These are phyloP conservation scores for Chlorodrepanis virens DNA, from an alignment of 2,113 vertebrate species.

Conservation along the genomic window DNA sequence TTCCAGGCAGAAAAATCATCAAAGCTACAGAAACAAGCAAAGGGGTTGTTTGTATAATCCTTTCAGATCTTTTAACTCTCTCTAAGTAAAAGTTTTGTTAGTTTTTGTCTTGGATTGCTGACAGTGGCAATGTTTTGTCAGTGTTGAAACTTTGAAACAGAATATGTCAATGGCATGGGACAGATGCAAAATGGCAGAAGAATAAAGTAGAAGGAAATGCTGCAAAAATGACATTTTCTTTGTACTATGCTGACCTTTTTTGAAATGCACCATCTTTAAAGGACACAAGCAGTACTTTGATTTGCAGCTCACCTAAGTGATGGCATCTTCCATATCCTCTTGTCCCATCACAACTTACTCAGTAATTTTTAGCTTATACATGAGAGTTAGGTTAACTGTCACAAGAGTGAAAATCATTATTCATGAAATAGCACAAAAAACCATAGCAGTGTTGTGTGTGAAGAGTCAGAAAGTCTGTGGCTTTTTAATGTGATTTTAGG, in stretches of 20 bases:
- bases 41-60: background rate
- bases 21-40: background rate
- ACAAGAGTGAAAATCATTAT: background rate
- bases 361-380: background rate
- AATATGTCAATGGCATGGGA: background rate
- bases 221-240: background rate
- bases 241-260: background rate
- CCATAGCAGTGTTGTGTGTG: background rate
- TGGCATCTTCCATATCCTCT: background rate
- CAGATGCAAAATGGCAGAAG: background rate
- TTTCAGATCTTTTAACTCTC: background rate
- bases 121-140: background rate
- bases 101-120: background rate
- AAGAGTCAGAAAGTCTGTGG: background rate
- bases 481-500: background rate
- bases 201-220: background rate
- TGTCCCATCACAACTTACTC: background rate
- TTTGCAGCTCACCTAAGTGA: background rate
- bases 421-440: background rate
- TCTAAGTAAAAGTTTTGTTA: background rate
- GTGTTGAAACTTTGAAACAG: background rate
- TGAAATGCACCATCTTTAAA: background rate
- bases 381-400: background rate
- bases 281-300: background rate
- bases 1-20: background rate